phyloP scores from a whole-genome alignment of 2,888 invertebrate species.

The Eristalis pertinax region DNA sequence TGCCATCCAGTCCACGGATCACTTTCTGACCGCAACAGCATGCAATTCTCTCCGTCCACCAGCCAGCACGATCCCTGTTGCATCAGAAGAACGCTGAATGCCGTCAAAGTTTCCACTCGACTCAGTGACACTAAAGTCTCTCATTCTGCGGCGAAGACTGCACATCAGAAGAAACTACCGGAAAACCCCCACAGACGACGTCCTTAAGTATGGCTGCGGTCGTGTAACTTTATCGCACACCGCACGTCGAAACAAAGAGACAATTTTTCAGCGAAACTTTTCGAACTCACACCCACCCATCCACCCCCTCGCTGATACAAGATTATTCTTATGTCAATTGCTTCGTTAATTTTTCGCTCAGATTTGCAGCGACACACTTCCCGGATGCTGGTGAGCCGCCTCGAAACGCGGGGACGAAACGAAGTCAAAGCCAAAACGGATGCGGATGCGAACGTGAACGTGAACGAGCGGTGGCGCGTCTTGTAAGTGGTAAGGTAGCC shows the following conservation, averaged over 20 bases:
- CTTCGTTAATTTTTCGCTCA: conserved; percentile 66
- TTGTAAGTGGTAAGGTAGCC: conserved; percentile 1
- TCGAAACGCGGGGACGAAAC: background rate
- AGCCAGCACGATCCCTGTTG: background rate
- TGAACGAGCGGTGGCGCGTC: too few relatives aligned
- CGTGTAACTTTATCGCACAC: conserved; percentile 67
- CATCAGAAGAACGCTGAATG: background rate
- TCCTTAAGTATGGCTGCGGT: conserved; percentile 66
- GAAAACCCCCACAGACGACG: conserved; percentile 51
- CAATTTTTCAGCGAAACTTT: conserved; percentile 27
- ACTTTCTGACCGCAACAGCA: background rate
- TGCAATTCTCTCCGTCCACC: background rate
- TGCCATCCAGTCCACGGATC: background rate
- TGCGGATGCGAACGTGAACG: background rate
- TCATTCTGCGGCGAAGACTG: background rate
- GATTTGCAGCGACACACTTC: conserved; percentile 28
- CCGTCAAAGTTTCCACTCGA: background rate
- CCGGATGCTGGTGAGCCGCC: too few relatives aligned
- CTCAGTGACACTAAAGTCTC: background rate
- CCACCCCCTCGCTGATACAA: conserved; percentile 24
- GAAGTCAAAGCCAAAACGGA: conserved; percentile 27
- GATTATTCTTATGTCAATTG: conserved; percentile 61
- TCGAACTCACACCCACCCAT: conserved; percentile 39
- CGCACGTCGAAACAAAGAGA: conserved; percentile 52
- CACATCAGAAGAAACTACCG: background rate